Conservation (phyloP, 2,797 vertebrate genomes). For the Atherinosoma microstoma region DNA sequence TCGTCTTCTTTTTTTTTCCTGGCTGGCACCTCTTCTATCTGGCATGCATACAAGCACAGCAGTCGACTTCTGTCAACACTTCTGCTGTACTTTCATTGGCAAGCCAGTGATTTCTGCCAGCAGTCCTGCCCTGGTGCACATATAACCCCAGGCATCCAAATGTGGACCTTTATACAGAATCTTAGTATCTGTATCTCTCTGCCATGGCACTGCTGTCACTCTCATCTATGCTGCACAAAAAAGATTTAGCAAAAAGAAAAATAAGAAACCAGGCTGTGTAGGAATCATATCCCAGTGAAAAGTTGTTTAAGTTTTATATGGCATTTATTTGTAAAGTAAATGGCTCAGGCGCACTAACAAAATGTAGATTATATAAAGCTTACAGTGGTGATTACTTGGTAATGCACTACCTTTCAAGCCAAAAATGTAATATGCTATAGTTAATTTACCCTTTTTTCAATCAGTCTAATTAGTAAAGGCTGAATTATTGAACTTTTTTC, state of each 20-base stretch:
- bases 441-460: not conserved
- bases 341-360: slow-evolving; percentile 2
- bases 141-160: slow-evolving; percentile 25
- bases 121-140: slow-evolving; percentile 28
- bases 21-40: slow-evolving; percentile 32
- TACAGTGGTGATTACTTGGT: slow-evolving; percentile 24
- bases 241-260: slow-evolving; percentile 14
- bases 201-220: slow-evolving; percentile 16
- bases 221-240: slow-evolving; percentile 6
- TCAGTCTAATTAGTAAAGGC: slow-evolving; percentile 21
- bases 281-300: not conserved
- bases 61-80: slow-evolving; percentile 55
- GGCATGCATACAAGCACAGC: slow-evolving; percentile 36
- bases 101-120: slow-evolving; percentile 35
- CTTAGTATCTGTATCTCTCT: not conserved
- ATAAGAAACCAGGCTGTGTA: not conserved
- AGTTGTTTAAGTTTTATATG: not conserved
- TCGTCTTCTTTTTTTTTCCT: slow-evolving; percentile 9
- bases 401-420: slow-evolving; percentile 16
- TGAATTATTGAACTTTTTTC: slow-evolving; percentile 1
- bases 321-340: not conserved
- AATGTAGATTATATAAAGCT: slow-evolving; percentile 7
- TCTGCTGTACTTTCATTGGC: slow-evolving; percentile 34
- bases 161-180: slow-evolving; percentile 11
- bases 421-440: slow-evolving; percentile 8